Conservation (phyloP, 2,113 vertebrate species). For the Malurus elegans region DNA sequence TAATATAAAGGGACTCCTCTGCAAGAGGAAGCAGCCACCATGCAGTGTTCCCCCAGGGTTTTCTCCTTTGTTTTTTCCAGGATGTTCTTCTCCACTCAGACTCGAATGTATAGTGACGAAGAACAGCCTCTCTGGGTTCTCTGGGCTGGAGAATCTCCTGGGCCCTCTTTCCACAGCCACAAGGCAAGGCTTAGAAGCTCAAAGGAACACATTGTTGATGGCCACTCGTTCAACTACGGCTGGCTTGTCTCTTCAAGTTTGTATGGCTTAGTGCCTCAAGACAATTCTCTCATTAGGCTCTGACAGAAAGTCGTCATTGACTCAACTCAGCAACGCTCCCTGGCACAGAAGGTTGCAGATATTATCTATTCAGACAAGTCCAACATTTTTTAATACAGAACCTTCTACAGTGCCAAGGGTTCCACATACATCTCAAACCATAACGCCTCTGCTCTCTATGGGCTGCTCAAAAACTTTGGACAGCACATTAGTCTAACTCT, state of each 20-base stretch:
- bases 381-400: slow-evolving; percentile 37
- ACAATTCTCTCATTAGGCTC: slow-evolving; percentile 45
- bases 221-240: not conserved
- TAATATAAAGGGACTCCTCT: not conserved
- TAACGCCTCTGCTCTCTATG: not conserved
- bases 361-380: slow-evolving; percentile 36
- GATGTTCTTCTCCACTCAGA: not conserved
- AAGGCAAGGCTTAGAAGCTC: slow-evolving; percentile 20
- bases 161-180: not conserved
- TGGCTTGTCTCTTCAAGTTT: slow-evolving; percentile 47
- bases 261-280: slow-evolving; percentile 38
- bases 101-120: not conserved
- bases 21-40: not conserved
- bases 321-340: not conserved
- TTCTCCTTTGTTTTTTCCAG: not conserved
- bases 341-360: slow-evolving; percentile 50
- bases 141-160: not conserved
- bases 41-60: not conserved
- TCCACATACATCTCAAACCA: not conserved
- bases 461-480: not conserved
- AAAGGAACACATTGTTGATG: slow-evolving; percentile 33
- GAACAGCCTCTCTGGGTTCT: not conserved
- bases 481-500: not conserved
- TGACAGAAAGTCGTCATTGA: slow-evolving; percentile 20
- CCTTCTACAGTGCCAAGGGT: not conserved